phyloP scores from a whole-genome alignment of 2,113 vertebrate species.

The Mirounga angustirostris region DNA sequence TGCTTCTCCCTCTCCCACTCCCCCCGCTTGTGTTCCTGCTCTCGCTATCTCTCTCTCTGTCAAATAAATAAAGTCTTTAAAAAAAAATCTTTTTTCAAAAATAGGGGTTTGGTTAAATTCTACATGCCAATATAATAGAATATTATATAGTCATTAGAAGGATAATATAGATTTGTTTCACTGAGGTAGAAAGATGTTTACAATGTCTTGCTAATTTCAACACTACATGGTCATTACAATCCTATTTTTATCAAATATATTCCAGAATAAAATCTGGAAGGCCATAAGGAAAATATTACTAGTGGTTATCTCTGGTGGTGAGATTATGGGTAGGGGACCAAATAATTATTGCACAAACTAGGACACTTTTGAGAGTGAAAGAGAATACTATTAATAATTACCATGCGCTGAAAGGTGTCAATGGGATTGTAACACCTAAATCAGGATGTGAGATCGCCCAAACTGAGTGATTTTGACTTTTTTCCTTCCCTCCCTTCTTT shows the following conservation, averaged over 20 bases:
- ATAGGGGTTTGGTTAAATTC: neutral
- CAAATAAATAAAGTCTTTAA: no score
- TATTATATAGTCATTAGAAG: conserved; percentile 49
- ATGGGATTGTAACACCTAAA: conserved; percentile 7
- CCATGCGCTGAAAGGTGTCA: neutral
- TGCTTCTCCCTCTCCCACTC: no score
- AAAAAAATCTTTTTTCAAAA: no score
- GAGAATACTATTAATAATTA: conserved; percentile 51
- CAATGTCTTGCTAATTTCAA: conserved; percentile 38
- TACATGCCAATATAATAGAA: neutral
- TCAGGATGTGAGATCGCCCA: neutral
- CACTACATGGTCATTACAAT: neutral
- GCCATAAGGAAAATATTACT: conserved; percentile 39
- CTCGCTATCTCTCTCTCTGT: no score
- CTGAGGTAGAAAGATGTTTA: neutral
- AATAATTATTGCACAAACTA: conserved; percentile 47
- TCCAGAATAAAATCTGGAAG: conserved; percentile 55
- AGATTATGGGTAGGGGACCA: conserved; percentile 28
- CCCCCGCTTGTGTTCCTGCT: no score
- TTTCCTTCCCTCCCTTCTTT: neutral
- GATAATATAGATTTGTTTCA: neutral
- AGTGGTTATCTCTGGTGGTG: conserved; percentile 6
- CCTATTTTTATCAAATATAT: conserved; percentile 47
- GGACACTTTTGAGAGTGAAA: conserved; percentile 42
- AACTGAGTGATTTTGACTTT: neutral